Evolutionary conservation across 2,888 invertebrate species (phyloP).

Genomic region (Geotrupes spiniger): DNA sequence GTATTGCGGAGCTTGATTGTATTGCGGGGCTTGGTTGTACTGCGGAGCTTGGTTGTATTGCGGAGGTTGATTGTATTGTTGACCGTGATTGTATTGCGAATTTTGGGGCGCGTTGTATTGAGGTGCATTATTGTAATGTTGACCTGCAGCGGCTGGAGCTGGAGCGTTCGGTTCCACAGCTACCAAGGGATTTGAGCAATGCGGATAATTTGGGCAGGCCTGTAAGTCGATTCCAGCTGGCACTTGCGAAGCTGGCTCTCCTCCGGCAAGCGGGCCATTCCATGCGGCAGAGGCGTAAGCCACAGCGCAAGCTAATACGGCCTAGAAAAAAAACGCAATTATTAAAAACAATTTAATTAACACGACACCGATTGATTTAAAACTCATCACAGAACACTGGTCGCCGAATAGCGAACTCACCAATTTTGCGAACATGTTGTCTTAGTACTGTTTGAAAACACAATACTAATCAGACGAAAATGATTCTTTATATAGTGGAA

Average conservation of each 20-base stretch:
- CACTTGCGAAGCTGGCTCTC: conserved; percentile 43
- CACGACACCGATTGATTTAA: neutral
- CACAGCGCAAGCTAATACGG: conserved; percentile 44
- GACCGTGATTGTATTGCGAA: conserved; percentile 8
- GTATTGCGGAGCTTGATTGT: conserved; percentile 14
- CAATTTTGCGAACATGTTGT: conserved; percentile 51
- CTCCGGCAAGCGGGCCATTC: conserved; percentile 49
- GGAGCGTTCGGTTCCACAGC: conserved; percentile 42
- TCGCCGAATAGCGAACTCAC: conserved; percentile 36
- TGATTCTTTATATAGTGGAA: conserved; percentile 41
- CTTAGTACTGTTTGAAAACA: conserved; percentile 38
- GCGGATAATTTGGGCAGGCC: conserved; percentile 49
- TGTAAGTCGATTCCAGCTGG: conserved; percentile 49
- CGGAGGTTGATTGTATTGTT: conserved; percentile 19
- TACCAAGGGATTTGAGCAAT: conserved; percentile 47
- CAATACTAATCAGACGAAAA: conserved; percentile 39
- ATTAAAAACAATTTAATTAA: neutral
- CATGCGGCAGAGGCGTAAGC: conserved; percentile 42
- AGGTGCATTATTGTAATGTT: conserved; percentile 13
- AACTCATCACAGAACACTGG: too few relatives aligned
- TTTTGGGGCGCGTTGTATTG: conserved; percentile 18
- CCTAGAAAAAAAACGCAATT: conserved; percentile 32
- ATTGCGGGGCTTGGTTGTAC: conserved; percentile 13
- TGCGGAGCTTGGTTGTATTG: conserved; percentile 28
- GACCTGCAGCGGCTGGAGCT: neutral